Conservation (phyloP, 1,140 invertebrate species). For the Calephelis nemesis region DNA sequence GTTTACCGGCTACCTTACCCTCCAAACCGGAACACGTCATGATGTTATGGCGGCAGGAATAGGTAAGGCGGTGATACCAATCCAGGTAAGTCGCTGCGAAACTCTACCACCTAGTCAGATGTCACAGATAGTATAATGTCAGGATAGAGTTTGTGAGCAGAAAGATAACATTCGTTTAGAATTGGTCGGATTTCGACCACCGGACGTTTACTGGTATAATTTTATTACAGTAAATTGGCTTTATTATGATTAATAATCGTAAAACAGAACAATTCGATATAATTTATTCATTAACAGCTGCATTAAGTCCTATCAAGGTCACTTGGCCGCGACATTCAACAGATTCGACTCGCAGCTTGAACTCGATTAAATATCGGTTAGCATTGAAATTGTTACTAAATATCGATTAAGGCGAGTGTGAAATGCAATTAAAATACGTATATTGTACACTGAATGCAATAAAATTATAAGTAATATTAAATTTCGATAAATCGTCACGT, state of each 20-base stretch:
- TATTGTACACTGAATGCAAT: slow-evolving; percentile 13
- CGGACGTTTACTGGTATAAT: too few relatives aligned
- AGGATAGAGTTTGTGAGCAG: too few relatives aligned
- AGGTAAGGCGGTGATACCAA: too few relatives aligned
- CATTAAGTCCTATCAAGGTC: slow-evolving; percentile 18
- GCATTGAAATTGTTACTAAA: slow-evolving; percentile 23
- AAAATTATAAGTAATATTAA: slow-evolving; percentile 19
- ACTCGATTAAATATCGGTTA: slow-evolving; percentile 28
- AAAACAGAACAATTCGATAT: slow-evolving; percentile 2
- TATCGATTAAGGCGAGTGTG: slow-evolving; percentile 12
- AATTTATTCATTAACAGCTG: slow-evolving; percentile 16
- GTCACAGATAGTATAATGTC: too few relatives aligned
- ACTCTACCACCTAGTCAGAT: too few relatives aligned
- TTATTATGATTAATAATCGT: background rate
- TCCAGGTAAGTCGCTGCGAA: too few relatives aligned
- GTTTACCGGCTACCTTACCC: too few relatives aligned
- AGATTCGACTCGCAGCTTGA: slow-evolving; percentile 23
- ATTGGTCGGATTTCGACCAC: too few relatives aligned
- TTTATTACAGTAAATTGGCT: too few relatives aligned
- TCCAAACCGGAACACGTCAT: too few relatives aligned
- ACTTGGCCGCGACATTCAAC: slow-evolving; percentile 25
- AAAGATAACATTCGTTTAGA: too few relatives aligned
- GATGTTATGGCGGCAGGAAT: too few relatives aligned
- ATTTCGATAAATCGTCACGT: background rate
- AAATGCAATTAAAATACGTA: slow-evolving; percentile 18